Conservation (phyloP, 2,888 invertebrate genomes). For the Leucoptera coffeella region DNA sequence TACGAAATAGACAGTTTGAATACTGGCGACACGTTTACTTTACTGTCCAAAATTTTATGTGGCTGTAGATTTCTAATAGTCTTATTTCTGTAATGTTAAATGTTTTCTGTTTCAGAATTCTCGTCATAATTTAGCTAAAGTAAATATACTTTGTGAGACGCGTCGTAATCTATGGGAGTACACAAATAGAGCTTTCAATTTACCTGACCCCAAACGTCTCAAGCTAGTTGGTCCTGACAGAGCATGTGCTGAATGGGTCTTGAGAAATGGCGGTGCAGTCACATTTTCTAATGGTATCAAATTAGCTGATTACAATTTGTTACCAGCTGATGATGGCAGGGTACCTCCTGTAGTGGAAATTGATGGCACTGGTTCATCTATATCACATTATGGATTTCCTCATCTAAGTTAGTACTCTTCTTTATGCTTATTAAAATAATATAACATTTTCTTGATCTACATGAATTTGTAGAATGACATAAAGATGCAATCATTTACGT, state of each 20-base stretch:
- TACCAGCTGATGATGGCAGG: constrained; percentile 53
- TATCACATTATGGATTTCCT: constrained; percentile 78
- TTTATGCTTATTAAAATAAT: background rate
- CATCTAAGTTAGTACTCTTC: constrained; percentile 58
- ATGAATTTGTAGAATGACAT: background rate
- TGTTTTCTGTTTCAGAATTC: no score
- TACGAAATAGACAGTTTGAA: no score
- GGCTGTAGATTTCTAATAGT: no score
- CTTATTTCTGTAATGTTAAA: no score
- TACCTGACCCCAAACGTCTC: constrained; percentile 62
- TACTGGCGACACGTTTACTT: no score
- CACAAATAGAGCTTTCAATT: constrained; percentile 60
- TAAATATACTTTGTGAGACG: no score
- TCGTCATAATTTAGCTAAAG: no score
- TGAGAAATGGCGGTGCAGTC: constrained; percentile 83
- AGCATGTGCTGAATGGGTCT: constrained; percentile 92
- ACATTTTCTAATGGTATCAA: constrained; percentile 60
- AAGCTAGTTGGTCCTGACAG: constrained; percentile 77
- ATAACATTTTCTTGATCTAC: constrained; percentile 1
- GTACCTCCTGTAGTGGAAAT: constrained; percentile 58
- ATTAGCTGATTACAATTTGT: constrained; percentile 64
- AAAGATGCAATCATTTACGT: background rate
- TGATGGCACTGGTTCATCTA: constrained; percentile 73
- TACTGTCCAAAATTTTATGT: no score
- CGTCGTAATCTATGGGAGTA: constrained; percentile 48